Conservation (phyloP, 2,113 vertebrate species). For the Lasiurus cinereus region DNA sequence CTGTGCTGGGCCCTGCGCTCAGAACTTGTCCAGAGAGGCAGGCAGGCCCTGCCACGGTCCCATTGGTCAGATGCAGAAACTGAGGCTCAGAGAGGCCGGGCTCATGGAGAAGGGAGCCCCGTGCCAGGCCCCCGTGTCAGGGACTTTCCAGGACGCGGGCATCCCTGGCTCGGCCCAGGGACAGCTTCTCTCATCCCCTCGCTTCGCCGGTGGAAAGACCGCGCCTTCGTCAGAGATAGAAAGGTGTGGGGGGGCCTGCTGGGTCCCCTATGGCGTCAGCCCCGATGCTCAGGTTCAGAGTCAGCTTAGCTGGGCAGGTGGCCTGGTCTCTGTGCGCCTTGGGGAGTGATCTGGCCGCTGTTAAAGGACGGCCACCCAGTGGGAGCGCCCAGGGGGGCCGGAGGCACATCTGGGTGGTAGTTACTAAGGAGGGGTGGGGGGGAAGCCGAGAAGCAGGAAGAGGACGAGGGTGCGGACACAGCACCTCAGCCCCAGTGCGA, state of each 20-base stretch:
- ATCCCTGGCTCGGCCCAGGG: neutral
- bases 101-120: neutral
- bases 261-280: neutral
- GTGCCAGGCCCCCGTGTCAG: neutral
- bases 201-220: neutral
- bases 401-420: accelerated
- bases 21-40: neutral
- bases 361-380: neutral
- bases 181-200: accelerated
- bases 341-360: neutral
- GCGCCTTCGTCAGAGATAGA: neutral
- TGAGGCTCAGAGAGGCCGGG: neutral
- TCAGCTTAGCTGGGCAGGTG: neutral
- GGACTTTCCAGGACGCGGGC: neutral
- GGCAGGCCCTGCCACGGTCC: neutral
- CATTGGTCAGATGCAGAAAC: neutral
- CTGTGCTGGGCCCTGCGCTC: neutral
- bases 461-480: neutral
- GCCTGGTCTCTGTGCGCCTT: neutral
- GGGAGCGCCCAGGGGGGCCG: neutral
- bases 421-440: accelerated
- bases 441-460: accelerated
- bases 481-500: neutral
- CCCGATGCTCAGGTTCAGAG: neutral
- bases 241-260: neutral